These are phyloP conservation scores for Sebastes diploproa DNA, from an alignment of 2,797 vertebrate genomes.

Conservation along the genomic window DNA sequence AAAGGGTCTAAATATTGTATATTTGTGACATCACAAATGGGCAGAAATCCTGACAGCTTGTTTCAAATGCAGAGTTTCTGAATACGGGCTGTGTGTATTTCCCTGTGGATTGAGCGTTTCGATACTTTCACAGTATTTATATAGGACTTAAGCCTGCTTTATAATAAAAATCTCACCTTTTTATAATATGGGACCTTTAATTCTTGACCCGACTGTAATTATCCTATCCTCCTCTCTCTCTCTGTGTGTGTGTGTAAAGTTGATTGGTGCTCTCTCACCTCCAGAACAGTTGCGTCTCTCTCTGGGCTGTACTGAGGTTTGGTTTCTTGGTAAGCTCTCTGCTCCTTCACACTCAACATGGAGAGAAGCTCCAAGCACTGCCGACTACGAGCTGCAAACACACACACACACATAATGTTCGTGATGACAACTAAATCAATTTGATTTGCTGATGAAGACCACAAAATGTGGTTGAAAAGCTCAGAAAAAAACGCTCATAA, in stretches of 20 bases:
- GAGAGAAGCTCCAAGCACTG: slow-evolving; percentile 87
- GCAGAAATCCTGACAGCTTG: too few relatives aligned
- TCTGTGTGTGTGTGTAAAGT: background rate
- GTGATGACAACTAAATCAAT: background rate
- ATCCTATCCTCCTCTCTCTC: background rate
- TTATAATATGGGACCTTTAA: too few relatives aligned
- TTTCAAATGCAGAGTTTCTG: too few relatives aligned
- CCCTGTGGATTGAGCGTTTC: too few relatives aligned
- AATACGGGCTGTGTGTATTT: too few relatives aligned
- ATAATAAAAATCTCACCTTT: too few relatives aligned
- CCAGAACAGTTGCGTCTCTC: slow-evolving; percentile 82
- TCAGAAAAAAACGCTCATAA: background rate
- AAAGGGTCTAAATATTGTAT: too few relatives aligned
- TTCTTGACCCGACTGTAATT: background rate
- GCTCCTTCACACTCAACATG: slow-evolving; percentile 85
- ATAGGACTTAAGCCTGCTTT: too few relatives aligned
- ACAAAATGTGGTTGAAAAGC: background rate
- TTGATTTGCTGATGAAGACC: background rate
- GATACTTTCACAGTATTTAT: too few relatives aligned
- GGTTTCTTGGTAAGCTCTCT: slow-evolving; percentile 81
- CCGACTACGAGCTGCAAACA: slow-evolving; percentile 81
- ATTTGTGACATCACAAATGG: too few relatives aligned
- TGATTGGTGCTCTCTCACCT: slow-evolving; percentile 76
- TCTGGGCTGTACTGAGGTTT: slow-evolving; percentile 62
- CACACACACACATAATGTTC: background rate